phyloP scores from a whole-genome alignment of 2,113 vertebrate species.

The Eulacestoma nigropectus region DNA sequence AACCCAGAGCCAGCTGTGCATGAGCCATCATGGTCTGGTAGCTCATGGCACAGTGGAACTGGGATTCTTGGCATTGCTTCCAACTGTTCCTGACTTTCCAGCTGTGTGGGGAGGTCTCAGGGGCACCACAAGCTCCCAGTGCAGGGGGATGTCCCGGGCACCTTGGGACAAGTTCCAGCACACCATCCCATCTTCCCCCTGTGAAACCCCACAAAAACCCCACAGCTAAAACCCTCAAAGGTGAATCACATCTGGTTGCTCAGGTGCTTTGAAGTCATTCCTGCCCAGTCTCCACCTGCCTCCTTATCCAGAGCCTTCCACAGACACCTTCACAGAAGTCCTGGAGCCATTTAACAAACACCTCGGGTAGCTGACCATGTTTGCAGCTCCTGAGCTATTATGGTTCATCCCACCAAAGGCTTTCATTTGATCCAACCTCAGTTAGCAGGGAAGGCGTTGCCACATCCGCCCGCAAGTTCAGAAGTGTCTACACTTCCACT shows the following conservation, averaged over 20 bases:
- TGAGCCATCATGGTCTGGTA: background rate
- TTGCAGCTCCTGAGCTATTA: slow-evolving; percentile 31
- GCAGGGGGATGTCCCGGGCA: no score
- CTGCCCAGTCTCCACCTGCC: background rate
- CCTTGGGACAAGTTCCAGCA: background rate
- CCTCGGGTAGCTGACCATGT: background rate
- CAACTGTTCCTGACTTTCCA: accelerated
- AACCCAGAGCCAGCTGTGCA: background rate
- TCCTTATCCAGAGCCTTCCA: background rate
- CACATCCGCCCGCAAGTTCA: slow-evolving; percentile 37
- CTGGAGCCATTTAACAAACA: background rate
- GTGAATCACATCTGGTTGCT: background rate
- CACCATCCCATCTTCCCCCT: background rate
- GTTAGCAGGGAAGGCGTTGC: slow-evolving; percentile 35
- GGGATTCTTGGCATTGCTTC: background rate
- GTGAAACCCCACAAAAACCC: no score
- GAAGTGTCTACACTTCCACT: slow-evolving; percentile 12
- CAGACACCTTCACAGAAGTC: background rate
- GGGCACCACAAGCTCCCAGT: background rate
- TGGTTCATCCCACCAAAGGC: background rate
- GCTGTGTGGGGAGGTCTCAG: accelerated
- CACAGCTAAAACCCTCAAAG: background rate
- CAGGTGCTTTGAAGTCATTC: background rate
- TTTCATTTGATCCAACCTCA: slow-evolving; percentile 44
- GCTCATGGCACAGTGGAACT: accelerated